Evolutionary conservation across 2,888 invertebrate genomes (phyloP), one percentile per base, ranked within the genome.

Genomic region (Cryptophagus acutangulus): DNA sequence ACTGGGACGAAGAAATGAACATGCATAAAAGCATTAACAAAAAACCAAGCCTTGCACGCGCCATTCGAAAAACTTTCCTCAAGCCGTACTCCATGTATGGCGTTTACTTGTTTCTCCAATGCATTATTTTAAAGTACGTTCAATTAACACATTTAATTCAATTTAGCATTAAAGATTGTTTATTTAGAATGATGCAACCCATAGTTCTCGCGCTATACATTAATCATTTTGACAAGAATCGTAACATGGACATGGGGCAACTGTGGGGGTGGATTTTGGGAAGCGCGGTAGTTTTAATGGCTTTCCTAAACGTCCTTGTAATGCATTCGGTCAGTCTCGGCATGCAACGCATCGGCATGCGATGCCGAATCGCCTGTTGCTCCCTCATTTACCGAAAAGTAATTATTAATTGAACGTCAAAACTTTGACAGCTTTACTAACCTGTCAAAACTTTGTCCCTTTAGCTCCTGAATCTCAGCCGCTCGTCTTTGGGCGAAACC

Each of bases 351-450:
- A 74, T 87, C 31, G 89, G 90, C 34, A 86, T 87, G 86, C 71
- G 82, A 61, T 73, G 87, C 38, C 71, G 89, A 54, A 76, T 89
- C 38, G 87, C 88, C 0, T 77, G 82, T 55, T 87, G 87, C 59
- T 84, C 87, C 0, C 65, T 91, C n/a, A 66, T 91, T 46, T 90
- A 87, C 62, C 77, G 87, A 72, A 91, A 91, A 77, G 88, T 87
- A 69, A 26, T 8, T n/a, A 18, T 9, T 24, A 24, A 24, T 15
- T 24, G 17, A 15, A n/a, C 34, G n/a, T 14, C 35, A 35, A 40
- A 15, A 12, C 16, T 40, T 28, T 2, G 24, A 10, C n/a, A 3
- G 10, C 14, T 13, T 35, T 17, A 20, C 9, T 20, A 20, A 20
- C 9, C 9, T 20, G 20, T 8, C 9, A 6, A 20, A 20, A 20